Conservation (phyloP, 2,113 vertebrate species). For the Nyctereutes procyonoides region DNA sequence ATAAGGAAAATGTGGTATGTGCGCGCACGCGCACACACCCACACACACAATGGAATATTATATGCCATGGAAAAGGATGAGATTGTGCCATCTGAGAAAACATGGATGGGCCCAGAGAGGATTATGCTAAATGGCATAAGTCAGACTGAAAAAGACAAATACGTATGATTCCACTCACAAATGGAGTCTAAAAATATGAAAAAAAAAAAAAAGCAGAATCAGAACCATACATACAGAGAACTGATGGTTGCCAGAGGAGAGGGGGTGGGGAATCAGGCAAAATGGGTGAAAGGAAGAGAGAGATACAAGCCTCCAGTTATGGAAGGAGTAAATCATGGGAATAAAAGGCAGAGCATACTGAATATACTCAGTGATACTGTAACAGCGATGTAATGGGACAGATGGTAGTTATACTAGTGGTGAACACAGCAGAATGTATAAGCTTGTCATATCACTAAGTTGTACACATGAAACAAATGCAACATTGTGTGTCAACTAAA, state of each 20-base stretch:
- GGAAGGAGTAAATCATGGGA: neutral
- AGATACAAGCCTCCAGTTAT: neutral
- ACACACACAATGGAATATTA: neutral
- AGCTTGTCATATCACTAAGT: neutral
- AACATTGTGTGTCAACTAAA: neutral
- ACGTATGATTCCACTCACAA: neutral
- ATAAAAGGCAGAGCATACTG: neutral
- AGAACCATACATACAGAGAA: neutral
- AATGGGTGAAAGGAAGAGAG: neutral
- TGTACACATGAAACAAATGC: neutral
- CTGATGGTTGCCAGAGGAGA: neutral
- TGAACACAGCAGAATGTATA: neutral
- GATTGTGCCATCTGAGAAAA: neutral
- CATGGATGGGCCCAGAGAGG: neutral
- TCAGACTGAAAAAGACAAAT: neutral
- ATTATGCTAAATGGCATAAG: neutral
- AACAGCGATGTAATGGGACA: neutral
- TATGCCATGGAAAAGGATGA: neutral
- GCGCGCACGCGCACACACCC: neutral
- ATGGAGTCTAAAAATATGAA: neutral
- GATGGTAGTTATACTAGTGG: neutral
- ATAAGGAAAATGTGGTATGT: neutral
- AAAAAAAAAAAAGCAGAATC: neutral
- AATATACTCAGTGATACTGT: neutral
- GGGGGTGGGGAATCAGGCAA: neutral